A percentile compares a stretch with the other conserved stretches of the same genome.
Conservation (phyloP, 2,888 invertebrate species). For the Uropetala carovei region DNA sequence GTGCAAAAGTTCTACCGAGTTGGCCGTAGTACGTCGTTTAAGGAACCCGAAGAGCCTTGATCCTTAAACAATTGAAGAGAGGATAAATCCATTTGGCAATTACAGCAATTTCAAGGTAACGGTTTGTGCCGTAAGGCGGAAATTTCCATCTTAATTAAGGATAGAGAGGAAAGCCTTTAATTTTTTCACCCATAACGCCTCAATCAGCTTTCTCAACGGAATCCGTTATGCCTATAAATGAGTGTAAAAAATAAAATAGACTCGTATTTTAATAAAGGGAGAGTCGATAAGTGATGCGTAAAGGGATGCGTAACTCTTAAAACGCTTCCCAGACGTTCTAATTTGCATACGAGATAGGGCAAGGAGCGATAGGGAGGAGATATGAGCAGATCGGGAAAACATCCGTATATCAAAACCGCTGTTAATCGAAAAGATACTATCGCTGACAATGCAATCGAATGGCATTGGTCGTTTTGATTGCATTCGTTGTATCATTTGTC, state of each 20-base stretch:
- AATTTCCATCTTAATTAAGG: not conserved
- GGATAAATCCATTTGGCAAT: not conserved
- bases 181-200: not conserved
- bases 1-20: no score
- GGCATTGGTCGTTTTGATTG: not conserved
- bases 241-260: not conserved
- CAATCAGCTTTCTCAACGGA: not conserved
- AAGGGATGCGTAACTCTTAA: not conserved
- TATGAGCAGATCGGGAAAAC: not conserved
- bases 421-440: conserved; percentile 57
- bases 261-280: not conserved
- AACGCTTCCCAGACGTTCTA: not conserved
- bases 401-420: conserved; percentile 45
- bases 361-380: not conserved
- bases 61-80: not conserved
- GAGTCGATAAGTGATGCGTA: conserved; percentile 11
- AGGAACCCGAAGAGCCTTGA: no score
- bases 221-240: not conserved
- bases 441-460: conserved; percentile 57
- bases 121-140: not conserved
- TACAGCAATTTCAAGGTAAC: not conserved
- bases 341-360: conserved; percentile 48
- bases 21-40: no score
- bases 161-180: not conserved
- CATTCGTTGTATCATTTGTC: not conserved